Base-by-base conservation (phyloP, 2,113 vertebrate species). In the Erythrolamprus reginae region DNA sequence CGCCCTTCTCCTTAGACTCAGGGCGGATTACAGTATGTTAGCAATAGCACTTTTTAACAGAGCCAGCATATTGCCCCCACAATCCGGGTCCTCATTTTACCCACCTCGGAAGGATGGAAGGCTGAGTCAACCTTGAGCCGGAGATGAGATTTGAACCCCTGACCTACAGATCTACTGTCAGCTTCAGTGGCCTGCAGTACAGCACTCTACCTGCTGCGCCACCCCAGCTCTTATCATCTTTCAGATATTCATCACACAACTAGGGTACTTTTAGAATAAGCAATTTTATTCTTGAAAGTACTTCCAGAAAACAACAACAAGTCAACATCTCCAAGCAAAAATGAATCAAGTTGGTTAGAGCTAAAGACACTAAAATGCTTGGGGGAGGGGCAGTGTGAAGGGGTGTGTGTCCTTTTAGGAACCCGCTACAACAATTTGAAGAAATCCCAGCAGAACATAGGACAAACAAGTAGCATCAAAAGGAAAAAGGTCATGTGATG, bases 361-460 rank as follows among this genome's bases (percentile, higher is more conserved):
- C 70, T 17, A n/a, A 4, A 0, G 3, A 13, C 48, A 50, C 13
- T 42, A 19, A 47, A 0, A 26, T 5, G 0, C 47, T 21, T 50
- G 38, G 26, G 33, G 83, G 12, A 23, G 7, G 24, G 28, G 82
- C 21, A 2, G 24, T 45, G 1, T 52, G 33, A 53, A 90, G 52
- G 42, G 19, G 15, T 38, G 38, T 88, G n/a, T 56, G 9, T 50
- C 91, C 2, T 77, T 87, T 87, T 3, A 10, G 87, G 51, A 3
- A 51, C 58, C 84, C 5, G 89, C 48, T 90, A n/a, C n/a, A 88
- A 33, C 58, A 89, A 92, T 87, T 52, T 83, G 84, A 89, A 87
- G 47, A 87, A 33, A 47, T 90, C 85, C 70, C 88, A 84, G 26
- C 19, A 88, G 52, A 55, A n/a, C 42, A 92, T 90, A 87, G 89